phyloP scores from a whole-genome alignment of 2,888 invertebrate genomes.

The Pristionchus exspectatus region DNA sequence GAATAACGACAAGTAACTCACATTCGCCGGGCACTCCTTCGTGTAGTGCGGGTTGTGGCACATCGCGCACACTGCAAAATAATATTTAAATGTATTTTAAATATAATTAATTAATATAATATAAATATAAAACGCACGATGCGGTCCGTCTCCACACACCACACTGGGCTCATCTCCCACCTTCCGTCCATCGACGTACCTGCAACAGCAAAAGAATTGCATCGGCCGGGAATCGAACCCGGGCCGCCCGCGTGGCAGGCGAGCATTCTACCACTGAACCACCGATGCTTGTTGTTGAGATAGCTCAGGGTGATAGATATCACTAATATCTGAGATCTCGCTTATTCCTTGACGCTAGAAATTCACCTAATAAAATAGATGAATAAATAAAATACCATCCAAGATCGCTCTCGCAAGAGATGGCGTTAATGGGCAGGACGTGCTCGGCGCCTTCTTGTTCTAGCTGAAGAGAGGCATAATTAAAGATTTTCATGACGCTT shows the following conservation, averaged over 20 bases:
- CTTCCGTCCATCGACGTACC: constrained; percentile 43
- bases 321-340: too few species aligned
- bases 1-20: not conserved
- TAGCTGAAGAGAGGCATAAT: not conserved
- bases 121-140: constrained; percentile 24
- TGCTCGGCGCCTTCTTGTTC: constrained; percentile 38
- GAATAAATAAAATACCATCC: constrained; percentile 40
- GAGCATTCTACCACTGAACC: constrained; percentile 78
- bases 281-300: constrained; percentile 62
- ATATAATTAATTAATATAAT: too few species aligned
- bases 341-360: not conserved
- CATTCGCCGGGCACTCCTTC: constrained; percentile 53
- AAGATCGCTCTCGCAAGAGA: constrained; percentile 50
- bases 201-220: constrained; percentile 60
- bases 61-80: constrained; percentile 55
- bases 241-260: constrained; percentile 77
- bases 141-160: constrained; percentile 51
- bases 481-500: not conserved
- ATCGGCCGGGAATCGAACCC: constrained; percentile 77
- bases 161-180: constrained; percentile 46
- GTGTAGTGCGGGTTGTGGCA: constrained; percentile 52
- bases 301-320: too few species aligned
- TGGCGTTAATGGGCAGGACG: constrained; percentile 11
- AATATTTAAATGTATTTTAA: too few species aligned
- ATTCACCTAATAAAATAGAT: not conserved